Conservation (phyloP, 2,888 invertebrate genomes). For the Parthenolecanium corni region DNA sequence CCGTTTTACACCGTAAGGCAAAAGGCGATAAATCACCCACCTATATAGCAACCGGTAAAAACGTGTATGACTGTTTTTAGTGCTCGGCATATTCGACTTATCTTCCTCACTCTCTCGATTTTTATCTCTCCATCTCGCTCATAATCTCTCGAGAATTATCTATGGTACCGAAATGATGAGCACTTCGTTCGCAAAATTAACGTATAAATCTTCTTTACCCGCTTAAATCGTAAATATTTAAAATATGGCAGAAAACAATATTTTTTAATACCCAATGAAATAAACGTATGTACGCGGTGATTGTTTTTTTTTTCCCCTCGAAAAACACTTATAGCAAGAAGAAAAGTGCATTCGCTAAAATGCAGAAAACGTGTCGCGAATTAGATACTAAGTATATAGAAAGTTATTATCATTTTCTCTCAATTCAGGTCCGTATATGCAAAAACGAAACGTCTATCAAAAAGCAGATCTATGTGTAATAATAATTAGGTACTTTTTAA, state of each 20-base stretch:
- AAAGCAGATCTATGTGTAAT: too few species aligned
- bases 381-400: too few species aligned
- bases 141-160: not conserved
- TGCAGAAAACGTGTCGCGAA: too few species aligned
- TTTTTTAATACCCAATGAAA: not conserved
- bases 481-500: too few species aligned
- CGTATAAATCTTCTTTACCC: constrained; percentile 20
- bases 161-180: constrained; percentile 18
- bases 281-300: too few species aligned
- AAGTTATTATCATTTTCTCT: too few species aligned
- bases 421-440: too few species aligned
- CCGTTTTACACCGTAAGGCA: constrained; percentile 28
- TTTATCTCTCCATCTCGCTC: not conserved
- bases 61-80: constrained; percentile 19
- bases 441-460: too few species aligned
- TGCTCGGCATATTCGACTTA: not conserved
- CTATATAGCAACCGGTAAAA: constrained; percentile 15
- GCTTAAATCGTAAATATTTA: constrained; percentile 17
- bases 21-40: constrained; percentile 27
- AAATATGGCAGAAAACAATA: constrained; percentile 21
- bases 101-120: not conserved
- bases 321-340: too few species aligned
- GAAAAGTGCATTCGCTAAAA: too few species aligned
- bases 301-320: too few species aligned
- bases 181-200: constrained; percentile 26